Base-by-base conservation (phyloP, 1,140 invertebrate species). In the Medauroidea extradentata region DNA sequence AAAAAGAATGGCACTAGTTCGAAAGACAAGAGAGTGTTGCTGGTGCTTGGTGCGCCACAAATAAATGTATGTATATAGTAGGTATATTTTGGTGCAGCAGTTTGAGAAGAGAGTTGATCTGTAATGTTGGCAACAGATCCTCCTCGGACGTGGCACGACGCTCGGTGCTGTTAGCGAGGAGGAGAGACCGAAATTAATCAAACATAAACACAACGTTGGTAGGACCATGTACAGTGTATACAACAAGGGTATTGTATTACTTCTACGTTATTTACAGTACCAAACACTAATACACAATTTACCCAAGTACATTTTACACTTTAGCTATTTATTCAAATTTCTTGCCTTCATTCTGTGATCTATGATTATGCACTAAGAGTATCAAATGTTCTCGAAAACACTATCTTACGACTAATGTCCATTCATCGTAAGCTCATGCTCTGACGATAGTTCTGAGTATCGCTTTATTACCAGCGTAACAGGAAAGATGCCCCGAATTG, bases 141-240 rank as follows among this genome's bases (percentile, higher is more conserved):
- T 67, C 83, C 84, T 86, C 85, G 84, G 82, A 82, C 84, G 11
- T 82, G 65, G 65, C 67, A 69, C 67, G 66, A 63, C 59, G 46
- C 48, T 64, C 46, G 61, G 81, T 86, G 84, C 84, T 86, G 85
- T 86, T 84, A 80, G 77, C 78, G 84, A 86, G 85, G 85, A 87
- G 85, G 84, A 84, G 5, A 34, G 83, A 85, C 84, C 79, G 82
- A 81, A 80, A 82, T 79, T 80, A 77, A 79, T 82, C 79, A 76
- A 69, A 63, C 60, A 60, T 54, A 63, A 49, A 61, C 53, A 64
- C 39, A 62, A 71, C 42, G 18, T 55, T 55, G 53, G 38, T 43
- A 55, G 38, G 53, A 25, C 25, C 8, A 55, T 46, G 18, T 46
- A 57, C 55, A 57, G 34, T 49, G 19, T 57, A 18, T 18, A 57